A percentile compares a stretch with the other conserved stretches of the same genome.
phyloP scores from a whole-genome alignment of 2,113 vertebrate species.

The Coregonus clupeaformis region DNA sequence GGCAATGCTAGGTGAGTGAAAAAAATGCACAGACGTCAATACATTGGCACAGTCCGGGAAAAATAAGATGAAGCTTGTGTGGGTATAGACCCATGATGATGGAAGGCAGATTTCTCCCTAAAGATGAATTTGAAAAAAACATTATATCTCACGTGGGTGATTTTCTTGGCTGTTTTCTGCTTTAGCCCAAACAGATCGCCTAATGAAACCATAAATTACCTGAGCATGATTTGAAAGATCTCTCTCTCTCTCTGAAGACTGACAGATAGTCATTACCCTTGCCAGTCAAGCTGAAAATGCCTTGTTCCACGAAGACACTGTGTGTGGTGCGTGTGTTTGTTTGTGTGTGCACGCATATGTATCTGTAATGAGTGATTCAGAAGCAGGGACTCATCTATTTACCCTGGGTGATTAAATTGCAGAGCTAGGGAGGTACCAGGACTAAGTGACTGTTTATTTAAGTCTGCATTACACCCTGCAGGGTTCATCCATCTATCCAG shows the following conservation, averaged over 20 bases:
- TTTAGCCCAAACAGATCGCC: conserved; percentile 11
- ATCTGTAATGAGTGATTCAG: conserved; percentile 57
- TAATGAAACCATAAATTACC: conserved; percentile 44
- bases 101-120: not conserved
- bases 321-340: conserved; percentile 1
- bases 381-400: conserved; percentile 60
- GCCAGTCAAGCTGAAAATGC: conserved; percentile 48
- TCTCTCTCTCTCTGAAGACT: conserved; percentile 41
- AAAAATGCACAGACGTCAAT: not conserved
- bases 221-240: conserved; percentile 40
- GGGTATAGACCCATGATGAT: not conserved
- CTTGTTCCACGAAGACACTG: conserved; percentile 55
- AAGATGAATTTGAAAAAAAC: not conserved
- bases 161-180: conserved; percentile 16
- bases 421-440: conserved; percentile 36
- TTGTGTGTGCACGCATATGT: conserved; percentile 12
- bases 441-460: conserved; percentile 53
- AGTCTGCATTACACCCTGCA: conserved; percentile 40
- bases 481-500: conserved; percentile 32
- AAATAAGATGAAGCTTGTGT: not conserved
- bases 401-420: conserved; percentile 57
- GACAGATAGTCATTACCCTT: conserved; percentile 57
- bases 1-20: not conserved
- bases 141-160: not conserved
- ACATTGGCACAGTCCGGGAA: not conserved